These are phyloP conservation scores for Euura saliciscinereae DNA, from an alignment of 1,140 invertebrate genomes.

Conservation along the genomic window DNA sequence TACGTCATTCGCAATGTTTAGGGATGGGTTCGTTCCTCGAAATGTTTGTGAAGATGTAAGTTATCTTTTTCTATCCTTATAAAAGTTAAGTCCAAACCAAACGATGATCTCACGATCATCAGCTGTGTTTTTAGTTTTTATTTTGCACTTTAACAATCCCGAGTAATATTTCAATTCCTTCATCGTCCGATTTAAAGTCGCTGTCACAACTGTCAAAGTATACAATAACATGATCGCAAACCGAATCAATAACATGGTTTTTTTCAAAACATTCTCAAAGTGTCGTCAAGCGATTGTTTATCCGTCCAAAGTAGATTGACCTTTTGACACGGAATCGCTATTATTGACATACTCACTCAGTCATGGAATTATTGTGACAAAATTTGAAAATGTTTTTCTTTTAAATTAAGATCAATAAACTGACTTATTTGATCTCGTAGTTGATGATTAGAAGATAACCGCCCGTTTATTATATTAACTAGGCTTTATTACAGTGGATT, in stretches of 20 bases:
- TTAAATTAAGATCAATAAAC: too few relatives aligned
- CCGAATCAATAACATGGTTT: neutral
- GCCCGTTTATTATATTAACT: too few relatives aligned
- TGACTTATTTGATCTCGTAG: too few relatives aligned
- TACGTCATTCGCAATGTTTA: neutral
- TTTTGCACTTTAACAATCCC: neutral
- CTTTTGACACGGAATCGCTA: neutral
- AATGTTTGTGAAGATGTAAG: too few relatives aligned
- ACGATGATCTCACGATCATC: neutral
- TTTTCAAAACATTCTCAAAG: neutral
- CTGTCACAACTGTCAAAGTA: too few relatives aligned
- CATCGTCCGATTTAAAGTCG: too few relatives aligned
- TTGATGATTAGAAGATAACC: too few relatives aligned
- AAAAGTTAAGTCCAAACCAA: too few relatives aligned
- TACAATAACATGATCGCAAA: too few relatives aligned
- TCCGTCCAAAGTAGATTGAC: neutral
- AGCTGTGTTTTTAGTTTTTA: constrained; percentile 1
- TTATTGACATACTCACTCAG: too few relatives aligned
- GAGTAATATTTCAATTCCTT: neutral
- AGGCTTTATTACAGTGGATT: neutral
- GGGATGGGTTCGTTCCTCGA: neutral
- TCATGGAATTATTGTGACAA: too few relatives aligned
- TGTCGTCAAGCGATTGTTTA: neutral
- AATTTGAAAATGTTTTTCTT: too few relatives aligned
- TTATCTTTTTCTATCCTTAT: neutral